phyloP scores from a whole-genome alignment of 2,113 vertebrate species.

The Psilopogon haemacephalus region DNA sequence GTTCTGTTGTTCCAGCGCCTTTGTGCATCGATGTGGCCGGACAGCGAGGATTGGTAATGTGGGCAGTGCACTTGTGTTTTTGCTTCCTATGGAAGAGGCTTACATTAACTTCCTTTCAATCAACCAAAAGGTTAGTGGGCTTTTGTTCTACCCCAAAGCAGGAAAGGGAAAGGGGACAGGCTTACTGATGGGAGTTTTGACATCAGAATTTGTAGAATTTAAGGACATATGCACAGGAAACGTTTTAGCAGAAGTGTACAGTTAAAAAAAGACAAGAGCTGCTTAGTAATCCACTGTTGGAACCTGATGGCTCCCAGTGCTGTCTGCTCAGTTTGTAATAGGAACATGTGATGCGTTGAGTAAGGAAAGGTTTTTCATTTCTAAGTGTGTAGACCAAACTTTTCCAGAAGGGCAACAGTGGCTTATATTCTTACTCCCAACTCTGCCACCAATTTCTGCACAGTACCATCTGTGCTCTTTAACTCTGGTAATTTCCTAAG shows the following conservation, averaged over 20 bases:
- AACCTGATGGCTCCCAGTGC: not conserved
- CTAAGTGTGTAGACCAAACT: accelerated
- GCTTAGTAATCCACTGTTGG: not conserved
- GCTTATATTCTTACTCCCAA: accelerated
- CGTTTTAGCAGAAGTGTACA: not conserved
- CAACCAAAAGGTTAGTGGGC: conserved; percentile 88
- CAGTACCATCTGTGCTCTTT: not conserved
- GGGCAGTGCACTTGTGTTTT: conserved; percentile 89
- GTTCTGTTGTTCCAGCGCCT: conserved; percentile 78
- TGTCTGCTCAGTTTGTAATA: not conserved
- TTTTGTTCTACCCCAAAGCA: not conserved
- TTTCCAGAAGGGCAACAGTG: not conserved
- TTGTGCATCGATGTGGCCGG: conserved; percentile 95
- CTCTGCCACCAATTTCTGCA: not conserved
- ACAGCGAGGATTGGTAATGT: conserved; percentile 90
- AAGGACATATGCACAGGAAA: accelerated
- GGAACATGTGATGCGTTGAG: accelerated
- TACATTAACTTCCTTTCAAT: conserved; percentile 91
- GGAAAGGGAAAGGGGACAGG: not conserved
- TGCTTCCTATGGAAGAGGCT: conserved; percentile 95
- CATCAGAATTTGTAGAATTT: not conserved
- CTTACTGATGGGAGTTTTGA: not conserved
- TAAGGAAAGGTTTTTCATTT: not conserved
- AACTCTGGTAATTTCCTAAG: not conserved
- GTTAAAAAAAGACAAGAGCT: not conserved